Percentiles rank a stretch among this genome's conserved stretches.
Evolutionary conservation across 2,888 invertebrate genomes (phyloP).

Genomic region (Hetaerina titia): DNA sequence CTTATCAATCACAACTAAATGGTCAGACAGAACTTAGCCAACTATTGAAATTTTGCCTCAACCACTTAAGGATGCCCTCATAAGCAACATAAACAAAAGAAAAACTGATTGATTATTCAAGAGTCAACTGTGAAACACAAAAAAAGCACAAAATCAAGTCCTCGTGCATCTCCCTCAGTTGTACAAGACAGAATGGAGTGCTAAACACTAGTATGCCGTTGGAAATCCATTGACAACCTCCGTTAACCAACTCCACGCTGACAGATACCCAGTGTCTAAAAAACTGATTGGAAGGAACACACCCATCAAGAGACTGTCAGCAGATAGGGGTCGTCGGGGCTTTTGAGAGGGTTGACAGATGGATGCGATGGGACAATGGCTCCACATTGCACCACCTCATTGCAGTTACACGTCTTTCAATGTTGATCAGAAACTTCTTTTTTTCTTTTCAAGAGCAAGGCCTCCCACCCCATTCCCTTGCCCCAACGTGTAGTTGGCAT

Average conservation of each 20-base stretch:
- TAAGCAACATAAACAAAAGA: conserved; percentile 43
- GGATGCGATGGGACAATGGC: conserved; percentile 45
- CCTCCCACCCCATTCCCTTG: neutral
- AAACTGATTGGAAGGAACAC: conserved; percentile 67
- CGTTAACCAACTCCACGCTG: conserved; percentile 28
- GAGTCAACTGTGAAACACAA: conserved; percentile 63
- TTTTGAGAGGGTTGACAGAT: conserved; percentile 56
- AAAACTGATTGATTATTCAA: conserved; percentile 21
- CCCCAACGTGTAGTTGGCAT: conserved; percentile 29
- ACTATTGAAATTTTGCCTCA: conserved; percentile 53
- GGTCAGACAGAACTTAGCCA: conserved; percentile 34
- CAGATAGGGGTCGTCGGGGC: conserved; percentile 59
- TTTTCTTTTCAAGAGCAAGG: neutral
- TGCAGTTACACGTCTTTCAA: conserved; percentile 17
- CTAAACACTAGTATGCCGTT: conserved; percentile 1
- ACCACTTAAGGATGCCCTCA: conserved; percentile 56
- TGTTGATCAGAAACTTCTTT: neutral
- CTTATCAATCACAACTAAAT: conserved; percentile 31
- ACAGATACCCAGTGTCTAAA: conserved; percentile 57
- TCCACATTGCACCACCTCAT: conserved; percentile 35
- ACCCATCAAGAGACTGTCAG: conserved; percentile 64
- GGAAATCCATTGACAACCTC: conserved; percentile 33
- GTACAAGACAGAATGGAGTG: conserved; percentile 52
- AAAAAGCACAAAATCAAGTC: conserved; percentile 60
- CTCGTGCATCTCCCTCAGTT: conserved; percentile 52